phyloP scores from a whole-genome alignment of 2,797 vertebrate genomes.

The Mus caroli region DNA sequence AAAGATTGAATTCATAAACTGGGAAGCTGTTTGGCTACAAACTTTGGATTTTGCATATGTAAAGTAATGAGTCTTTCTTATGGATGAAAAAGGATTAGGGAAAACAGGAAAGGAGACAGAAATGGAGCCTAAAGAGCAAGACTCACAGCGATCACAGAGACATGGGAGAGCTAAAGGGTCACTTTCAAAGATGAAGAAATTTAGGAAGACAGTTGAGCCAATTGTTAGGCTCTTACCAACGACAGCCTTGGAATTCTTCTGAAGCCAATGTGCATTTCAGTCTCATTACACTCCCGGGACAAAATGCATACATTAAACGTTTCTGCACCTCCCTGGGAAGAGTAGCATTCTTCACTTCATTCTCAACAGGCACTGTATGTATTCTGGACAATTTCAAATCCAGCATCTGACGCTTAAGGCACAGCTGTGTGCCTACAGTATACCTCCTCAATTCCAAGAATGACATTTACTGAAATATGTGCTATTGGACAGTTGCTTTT shows the following conservation, averaged over 20 bases:
- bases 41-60: constrained; percentile 32
- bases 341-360: not conserved
- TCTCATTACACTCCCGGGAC: not conserved
- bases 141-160: not conserved
- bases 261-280: not conserved
- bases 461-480: not conserved
- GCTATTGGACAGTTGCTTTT: not conserved
- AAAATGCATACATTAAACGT: not conserved
- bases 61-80: constrained; percentile 21
- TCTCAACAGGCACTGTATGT: not conserved
- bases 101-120: constrained; percentile 42
- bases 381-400: not conserved
- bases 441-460: not conserved
- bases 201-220: not conserved
- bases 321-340: not conserved
- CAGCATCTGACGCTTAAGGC: not conserved
- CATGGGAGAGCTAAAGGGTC: not conserved
- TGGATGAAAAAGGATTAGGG: constrained; percentile 9
- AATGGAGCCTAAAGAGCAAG: not conserved
- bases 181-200: not conserved
- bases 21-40: not conserved
- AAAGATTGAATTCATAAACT: constrained; percentile 52
- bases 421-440: not conserved
- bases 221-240: not conserved
- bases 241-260: not conserved